Evolutionary conservation across 2,113 vertebrate species (phyloP).

Genomic region (Prolemur simus): DNA sequence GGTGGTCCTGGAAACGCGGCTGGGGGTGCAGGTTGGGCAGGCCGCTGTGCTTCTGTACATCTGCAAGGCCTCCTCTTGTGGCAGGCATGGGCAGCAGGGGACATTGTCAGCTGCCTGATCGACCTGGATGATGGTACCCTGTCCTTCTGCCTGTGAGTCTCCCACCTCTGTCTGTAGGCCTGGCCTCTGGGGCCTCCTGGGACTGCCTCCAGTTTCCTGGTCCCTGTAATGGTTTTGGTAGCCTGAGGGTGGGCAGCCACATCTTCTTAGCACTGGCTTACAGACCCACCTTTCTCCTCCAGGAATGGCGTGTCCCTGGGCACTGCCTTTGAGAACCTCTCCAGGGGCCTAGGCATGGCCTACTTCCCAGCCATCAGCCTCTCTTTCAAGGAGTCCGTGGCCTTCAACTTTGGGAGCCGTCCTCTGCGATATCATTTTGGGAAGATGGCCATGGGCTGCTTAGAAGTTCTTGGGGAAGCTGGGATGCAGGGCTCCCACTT

Average conservation of each 20-base stretch:
- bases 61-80: slow-evolving; percentile 30
- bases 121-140: slow-evolving; percentile 96
- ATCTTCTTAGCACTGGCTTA: not conserved
- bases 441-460: not conserved
- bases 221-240: not conserved
- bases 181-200: not conserved
- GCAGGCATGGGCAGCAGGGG: slow-evolving; percentile 98
- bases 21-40: not conserved
- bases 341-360: slow-evolving; percentile 92
- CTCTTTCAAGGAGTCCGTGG: slow-evolving; percentile 98
- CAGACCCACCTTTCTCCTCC: slow-evolving; percentile 27
- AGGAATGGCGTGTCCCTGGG: slow-evolving; percentile 97
- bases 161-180: not conserved
- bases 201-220: not conserved
- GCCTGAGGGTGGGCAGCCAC: not conserved
- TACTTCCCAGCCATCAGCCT: slow-evolving; percentile 99
- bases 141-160: slow-evolving; percentile 95
- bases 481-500: not conserved
- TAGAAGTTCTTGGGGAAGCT: not conserved
- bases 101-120: slow-evolving; percentile 98
- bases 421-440: slow-evolving; percentile 97
- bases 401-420: slow-evolving; percentile 97
- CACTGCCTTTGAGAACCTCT: slow-evolving; percentile 93
- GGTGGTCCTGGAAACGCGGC: not conserved
- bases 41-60: not conserved